Conservation (phyloP, 2,113 vertebrate species). For the Barnardius zonarius region DNA sequence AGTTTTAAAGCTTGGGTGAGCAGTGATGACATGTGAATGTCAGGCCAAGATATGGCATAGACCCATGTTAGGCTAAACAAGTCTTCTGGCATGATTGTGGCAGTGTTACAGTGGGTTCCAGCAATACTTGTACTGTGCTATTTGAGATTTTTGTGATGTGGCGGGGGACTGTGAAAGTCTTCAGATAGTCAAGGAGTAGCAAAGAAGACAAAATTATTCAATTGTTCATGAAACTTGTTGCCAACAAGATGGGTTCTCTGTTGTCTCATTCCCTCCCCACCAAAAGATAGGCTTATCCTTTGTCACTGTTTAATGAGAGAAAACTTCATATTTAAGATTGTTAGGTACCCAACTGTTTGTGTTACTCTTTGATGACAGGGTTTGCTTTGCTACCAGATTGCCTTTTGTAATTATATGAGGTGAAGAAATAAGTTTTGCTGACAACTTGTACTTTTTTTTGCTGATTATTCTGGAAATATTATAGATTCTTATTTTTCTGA, state of each 20-base stretch:
- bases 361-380: background rate
- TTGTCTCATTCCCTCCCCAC: background rate
- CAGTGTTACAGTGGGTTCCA: background rate
- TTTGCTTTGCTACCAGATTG: background rate
- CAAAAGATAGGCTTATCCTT: background rate
- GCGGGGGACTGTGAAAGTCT: background rate
- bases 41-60: accelerated
- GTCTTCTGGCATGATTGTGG: background rate
- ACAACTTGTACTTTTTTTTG: background rate
- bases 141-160: background rate
- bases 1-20: background rate
- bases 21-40: background rate
- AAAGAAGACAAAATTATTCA: background rate
- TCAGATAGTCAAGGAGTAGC: background rate
- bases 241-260: background rate
- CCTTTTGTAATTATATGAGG: background rate
- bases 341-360: background rate
- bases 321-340: background rate
- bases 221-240: background rate
- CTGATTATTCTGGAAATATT: background rate
- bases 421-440: background rate
- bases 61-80: accelerated
- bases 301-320: background rate
- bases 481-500: background rate
- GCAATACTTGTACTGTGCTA: background rate